Conservation (phyloP, 2,797 vertebrate genomes). For the Sandelia bainsii region DNA sequence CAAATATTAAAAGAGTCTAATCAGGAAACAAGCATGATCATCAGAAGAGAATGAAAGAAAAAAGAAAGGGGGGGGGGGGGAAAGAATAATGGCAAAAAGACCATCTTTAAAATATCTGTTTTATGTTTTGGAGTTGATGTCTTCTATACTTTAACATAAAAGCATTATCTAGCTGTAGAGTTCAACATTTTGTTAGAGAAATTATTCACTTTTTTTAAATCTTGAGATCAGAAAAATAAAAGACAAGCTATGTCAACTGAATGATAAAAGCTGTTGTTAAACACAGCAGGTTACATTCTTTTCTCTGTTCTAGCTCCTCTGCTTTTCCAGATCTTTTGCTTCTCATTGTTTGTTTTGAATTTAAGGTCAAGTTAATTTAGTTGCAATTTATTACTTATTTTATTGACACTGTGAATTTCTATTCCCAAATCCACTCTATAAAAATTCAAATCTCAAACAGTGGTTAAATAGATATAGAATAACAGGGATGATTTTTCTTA, state of each 20-base stretch:
- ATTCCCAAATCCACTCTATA: slow-evolving; percentile 1
- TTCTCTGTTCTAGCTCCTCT: slow-evolving; percentile 28
- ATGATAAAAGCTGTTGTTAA: slow-evolving; percentile 50
- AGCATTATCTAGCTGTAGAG: slow-evolving; percentile 34
- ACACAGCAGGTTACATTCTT: slow-evolving; percentile 21
- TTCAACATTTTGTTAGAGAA: slow-evolving; percentile 38
- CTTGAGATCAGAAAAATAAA: slow-evolving; percentile 54
- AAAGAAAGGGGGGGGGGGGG: slow-evolving; percentile 12
- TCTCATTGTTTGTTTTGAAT: slow-evolving; percentile 19
- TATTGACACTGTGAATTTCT: background rate
- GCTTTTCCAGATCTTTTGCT: slow-evolving; percentile 19
- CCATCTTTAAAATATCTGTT: slow-evolving; percentile 35
- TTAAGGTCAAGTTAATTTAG: slow-evolving; percentile 6
- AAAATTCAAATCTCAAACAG: slow-evolving; percentile 25
- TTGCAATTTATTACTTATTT: slow-evolving; percentile 13
- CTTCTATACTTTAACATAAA: slow-evolving; percentile 48
- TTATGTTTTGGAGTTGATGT: slow-evolving; percentile 40
- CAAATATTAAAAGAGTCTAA: slow-evolving; percentile 88
- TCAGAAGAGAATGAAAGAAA: slow-evolving; percentile 30
- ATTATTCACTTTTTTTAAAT: slow-evolving; percentile 32
- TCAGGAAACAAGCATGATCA: slow-evolving; percentile 73
- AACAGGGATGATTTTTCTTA: slow-evolving; percentile 35
- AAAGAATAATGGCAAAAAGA: slow-evolving; percentile 34
- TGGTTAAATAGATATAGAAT: slow-evolving; percentile 25
- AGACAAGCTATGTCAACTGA: slow-evolving; percentile 23